A percentile compares a stretch with the other conserved stretches of the same genome.
These are phyloP conservation scores for Orchestia grillus DNA, from an alignment of 1,140 invertebrate genomes.

Conservation along the genomic window DNA sequence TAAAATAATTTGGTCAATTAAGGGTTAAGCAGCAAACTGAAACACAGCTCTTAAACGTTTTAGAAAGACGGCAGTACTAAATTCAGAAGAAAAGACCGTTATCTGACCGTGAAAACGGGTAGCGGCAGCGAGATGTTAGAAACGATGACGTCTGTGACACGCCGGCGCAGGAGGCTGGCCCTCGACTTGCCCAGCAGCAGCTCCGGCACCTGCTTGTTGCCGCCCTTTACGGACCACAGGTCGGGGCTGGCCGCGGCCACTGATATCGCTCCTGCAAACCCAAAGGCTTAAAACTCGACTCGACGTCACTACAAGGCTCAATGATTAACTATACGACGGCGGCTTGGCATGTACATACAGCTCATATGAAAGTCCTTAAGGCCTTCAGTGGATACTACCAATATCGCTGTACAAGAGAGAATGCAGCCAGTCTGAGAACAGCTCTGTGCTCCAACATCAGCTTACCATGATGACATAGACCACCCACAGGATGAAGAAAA, in stretches of 20 bases:
- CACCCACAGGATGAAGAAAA: too few relatives aligned
- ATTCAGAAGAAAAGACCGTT: not conserved
- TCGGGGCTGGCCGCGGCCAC: slow-evolving; percentile 74
- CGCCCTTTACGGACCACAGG: slow-evolving; percentile 77
- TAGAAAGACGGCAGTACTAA: not conserved
- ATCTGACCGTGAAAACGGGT: not conserved
- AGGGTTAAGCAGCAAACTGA: not conserved
- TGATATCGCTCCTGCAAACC: slow-evolving; percentile 72
- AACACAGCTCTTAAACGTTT: not conserved
- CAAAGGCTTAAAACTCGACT: not conserved
- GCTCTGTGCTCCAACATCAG: too few relatives aligned
- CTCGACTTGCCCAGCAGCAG: slow-evolving; percentile 56
- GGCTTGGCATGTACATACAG: too few relatives aligned
- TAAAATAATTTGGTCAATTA: too few relatives aligned
- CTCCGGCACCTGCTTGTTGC: slow-evolving; percentile 72
- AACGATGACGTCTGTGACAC: slow-evolving; percentile 40
- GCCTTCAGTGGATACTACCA: too few relatives aligned
- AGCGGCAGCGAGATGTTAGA: not conserved
- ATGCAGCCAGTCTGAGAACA: too few relatives aligned
- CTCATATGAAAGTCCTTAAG: too few relatives aligned
- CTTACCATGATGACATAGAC: too few relatives aligned
- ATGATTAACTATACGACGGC: too few relatives aligned
- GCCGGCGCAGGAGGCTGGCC: slow-evolving; percentile 27
- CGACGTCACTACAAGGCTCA: too few relatives aligned
- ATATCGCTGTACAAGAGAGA: too few relatives aligned